A percentile compares a stretch with the other conserved stretches of the same genome.
phyloP scores from a whole-genome alignment of 1,140 invertebrate species.

The Hetaerina americana region DNA sequence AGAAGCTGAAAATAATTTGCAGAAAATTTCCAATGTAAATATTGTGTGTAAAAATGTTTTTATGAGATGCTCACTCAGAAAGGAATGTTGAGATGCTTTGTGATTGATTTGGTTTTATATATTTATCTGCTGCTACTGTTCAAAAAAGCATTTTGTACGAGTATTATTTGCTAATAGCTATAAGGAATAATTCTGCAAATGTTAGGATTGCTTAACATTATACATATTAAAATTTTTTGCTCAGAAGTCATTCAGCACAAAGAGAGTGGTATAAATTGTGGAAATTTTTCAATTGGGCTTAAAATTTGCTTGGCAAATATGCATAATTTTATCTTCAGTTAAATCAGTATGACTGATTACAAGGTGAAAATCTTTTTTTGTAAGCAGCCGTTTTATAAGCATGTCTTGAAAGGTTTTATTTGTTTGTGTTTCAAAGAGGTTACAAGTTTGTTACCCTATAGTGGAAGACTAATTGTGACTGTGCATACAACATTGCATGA shows the following conservation, averaged over 20 bases:
- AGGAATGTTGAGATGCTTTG: neutral
- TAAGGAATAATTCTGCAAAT: neutral
- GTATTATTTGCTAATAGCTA: neutral
- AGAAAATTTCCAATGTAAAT: neutral
- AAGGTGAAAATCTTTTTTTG: neutral
- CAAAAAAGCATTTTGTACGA: neutral
- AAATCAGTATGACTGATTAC: neutral
- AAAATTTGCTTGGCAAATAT: neutral
- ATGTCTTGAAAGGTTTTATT: constrained; percentile 1
- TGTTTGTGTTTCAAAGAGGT: neutral
- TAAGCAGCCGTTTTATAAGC: neutral
- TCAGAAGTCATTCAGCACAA: neutral
- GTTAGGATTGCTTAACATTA: neutral
- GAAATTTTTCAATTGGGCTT: neutral
- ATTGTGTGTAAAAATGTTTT: neutral
- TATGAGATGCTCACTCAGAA: neutral
- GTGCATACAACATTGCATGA: neutral
- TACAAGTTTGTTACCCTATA: neutral
- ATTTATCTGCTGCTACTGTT: neutral
- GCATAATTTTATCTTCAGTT: neutral
- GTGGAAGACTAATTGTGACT: neutral
- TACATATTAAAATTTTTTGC: neutral
- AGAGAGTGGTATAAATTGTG: neutral
- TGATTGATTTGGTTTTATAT: neutral
- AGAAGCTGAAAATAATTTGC: neutral